These are phyloP conservation scores for Cephus pygmeus DNA, from an alignment of 2,888 invertebrate genomes.

Conservation along the genomic window DNA sequence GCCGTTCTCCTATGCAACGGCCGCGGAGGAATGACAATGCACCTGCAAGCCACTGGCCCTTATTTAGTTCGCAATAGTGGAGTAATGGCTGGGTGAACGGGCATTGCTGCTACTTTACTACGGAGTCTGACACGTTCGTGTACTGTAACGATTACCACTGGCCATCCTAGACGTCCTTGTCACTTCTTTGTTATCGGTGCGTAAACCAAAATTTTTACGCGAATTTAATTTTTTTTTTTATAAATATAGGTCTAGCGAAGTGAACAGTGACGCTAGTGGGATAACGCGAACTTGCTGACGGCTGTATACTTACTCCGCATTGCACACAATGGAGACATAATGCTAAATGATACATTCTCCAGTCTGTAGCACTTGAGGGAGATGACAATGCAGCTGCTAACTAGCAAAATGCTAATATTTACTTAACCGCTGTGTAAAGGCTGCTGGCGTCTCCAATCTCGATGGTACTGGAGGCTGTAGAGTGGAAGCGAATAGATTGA, in stretches of 20 bases:
- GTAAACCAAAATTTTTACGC: neutral
- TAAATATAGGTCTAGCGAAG: neutral
- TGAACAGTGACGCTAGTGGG: neutral
- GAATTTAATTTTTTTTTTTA: neutral
- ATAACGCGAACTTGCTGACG: conserved; percentile 7
- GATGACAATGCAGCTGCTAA: conserved; percentile 49
- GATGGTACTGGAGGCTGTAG: neutral
- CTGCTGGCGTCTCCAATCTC: neutral
- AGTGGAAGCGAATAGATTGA: neutral
- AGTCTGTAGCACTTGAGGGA: conserved; percentile 19
- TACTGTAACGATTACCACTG: neutral
- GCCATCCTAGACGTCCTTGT: neutral
- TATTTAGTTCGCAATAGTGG: conserved; percentile 26
- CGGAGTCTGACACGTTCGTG: neutral
- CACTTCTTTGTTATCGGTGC: too few relatives aligned
- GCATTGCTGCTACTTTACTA: neutral
- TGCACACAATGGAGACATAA: neutral
- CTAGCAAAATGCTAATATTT: conserved; percentile 56
- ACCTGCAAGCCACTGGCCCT: conserved; percentile 35
- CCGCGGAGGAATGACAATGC: conserved; percentile 36
- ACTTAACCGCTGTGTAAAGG: conserved; percentile 35
- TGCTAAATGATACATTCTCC: conserved; percentile 8
- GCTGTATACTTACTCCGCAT: neutral
- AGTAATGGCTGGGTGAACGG: neutral
- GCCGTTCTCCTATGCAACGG: conserved; percentile 17